Conservation (phyloP, 2,888 invertebrate genomes). For the Megalurothrips usitatus region DNA sequence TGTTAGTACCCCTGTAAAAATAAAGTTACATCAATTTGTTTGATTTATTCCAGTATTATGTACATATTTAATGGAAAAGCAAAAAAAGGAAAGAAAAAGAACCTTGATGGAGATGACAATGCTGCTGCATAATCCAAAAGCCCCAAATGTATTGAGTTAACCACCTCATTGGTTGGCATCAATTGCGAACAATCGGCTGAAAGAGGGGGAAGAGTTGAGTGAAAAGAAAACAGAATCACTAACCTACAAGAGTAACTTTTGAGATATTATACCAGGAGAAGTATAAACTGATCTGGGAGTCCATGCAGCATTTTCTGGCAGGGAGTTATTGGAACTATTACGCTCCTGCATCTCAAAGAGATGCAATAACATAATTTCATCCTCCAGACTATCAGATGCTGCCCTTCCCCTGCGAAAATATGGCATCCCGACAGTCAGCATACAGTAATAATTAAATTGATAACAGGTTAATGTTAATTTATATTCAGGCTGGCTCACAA, state of each 20-base stretch:
- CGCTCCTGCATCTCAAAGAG: slow-evolving; percentile 52
- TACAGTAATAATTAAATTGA: not conserved
- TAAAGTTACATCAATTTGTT: not conserved
- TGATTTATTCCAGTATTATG: not conserved
- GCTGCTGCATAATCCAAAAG: not conserved
- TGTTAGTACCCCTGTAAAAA: not conserved
- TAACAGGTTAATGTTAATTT: not conserved
- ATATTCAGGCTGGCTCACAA: too few species aligned
- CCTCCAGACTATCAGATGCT: slow-evolving; percentile 45
- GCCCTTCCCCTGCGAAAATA: slow-evolving; percentile 33
- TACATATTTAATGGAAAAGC: not conserved
- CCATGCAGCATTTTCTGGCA: not conserved
- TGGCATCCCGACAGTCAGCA: not conserved
- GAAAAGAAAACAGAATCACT: not conserved
- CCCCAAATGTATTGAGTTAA: not conserved
- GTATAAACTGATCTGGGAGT: not conserved
- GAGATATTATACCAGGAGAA: not conserved
- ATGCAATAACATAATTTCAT: slow-evolving; percentile 57
- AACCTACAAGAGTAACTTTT: not conserved
- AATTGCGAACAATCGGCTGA: not conserved
- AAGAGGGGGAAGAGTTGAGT: not conserved
- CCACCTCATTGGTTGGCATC: slow-evolving; percentile 1
- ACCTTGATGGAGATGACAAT: not conserved
- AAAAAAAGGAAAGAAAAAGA: too few species aligned
- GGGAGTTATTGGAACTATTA: slow-evolving; percentile 37